Evolutionary conservation across 2,888 invertebrate genomes (phyloP).

Genomic region (Cremastinae sp.): DNA sequence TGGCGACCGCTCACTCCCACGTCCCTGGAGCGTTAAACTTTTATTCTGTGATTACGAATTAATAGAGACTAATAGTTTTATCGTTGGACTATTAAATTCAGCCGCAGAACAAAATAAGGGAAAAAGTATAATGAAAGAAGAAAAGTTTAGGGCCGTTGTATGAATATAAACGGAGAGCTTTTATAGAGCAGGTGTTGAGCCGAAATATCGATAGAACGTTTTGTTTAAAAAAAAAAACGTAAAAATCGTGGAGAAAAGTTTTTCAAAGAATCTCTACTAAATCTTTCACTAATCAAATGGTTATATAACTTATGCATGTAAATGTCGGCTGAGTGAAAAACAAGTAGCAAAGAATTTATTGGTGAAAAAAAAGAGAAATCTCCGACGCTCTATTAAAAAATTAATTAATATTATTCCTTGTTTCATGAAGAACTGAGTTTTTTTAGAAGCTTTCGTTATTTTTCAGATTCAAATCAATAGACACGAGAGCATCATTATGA

Average conservation of each 20-base stretch:
- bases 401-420: too few species aligned
- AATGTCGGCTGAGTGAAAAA: too few species aligned
- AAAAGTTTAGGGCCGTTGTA: constrained; percentile 51
- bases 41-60: constrained; percentile 73
- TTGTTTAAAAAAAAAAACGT: background rate
- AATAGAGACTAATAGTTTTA: constrained; percentile 76
- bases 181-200: background rate
- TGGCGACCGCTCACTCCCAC: constrained; percentile 3
- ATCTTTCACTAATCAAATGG: too few species aligned
- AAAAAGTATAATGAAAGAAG: constrained; percentile 43
- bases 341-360: too few species aligned
- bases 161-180: constrained; percentile 9
- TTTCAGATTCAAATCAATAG: too few species aligned
- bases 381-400: too few species aligned
- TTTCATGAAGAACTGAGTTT: too few species aligned
- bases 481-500: too few species aligned
- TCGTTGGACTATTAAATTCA: constrained; percentile 72
- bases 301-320: too few species aligned
- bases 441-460: too few species aligned
- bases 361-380: too few species aligned
- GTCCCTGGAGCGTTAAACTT: constrained; percentile 67
- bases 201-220: background rate
- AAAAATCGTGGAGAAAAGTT: background rate
- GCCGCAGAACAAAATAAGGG: constrained; percentile 50
- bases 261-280: too few species aligned